phyloP scores from a whole-genome alignment of 1,140 invertebrate species.

The Papilio polyxenes region DNA sequence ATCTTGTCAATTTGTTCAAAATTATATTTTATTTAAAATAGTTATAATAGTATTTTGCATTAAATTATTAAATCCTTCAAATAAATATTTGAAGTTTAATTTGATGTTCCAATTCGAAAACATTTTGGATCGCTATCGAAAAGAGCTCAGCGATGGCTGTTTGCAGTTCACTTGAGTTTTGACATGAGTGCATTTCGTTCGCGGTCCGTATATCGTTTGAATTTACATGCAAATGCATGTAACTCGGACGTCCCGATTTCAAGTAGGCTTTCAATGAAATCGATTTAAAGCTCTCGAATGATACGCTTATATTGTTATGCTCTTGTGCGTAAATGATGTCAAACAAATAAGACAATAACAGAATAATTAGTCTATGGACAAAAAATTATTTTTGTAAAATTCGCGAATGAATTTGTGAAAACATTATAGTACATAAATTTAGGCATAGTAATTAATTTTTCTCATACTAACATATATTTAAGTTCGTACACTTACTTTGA shows the following conservation, averaged over 20 bases:
- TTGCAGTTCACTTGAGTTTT: conserved; percentile 21
- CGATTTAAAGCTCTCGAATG: conserved; percentile 35
- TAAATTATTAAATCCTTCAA: background rate
- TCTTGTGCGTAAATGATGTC: background rate
- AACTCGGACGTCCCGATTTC: conserved; percentile 8
- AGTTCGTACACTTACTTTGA: too few species aligned
- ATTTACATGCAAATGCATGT: conserved; percentile 29
- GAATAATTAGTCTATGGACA: background rate
- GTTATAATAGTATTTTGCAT: background rate
- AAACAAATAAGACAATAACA: background rate
- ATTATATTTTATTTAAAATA: too few species aligned
- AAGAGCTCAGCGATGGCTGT: conserved; percentile 30
- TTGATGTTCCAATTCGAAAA: background rate
- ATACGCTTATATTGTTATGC: background rate
- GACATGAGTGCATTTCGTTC: conserved; percentile 26
- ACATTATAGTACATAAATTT: too few species aligned
- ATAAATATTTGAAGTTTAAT: background rate
- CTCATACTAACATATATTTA: too few species aligned
- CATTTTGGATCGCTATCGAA: background rate
- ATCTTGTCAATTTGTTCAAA: too few species aligned
- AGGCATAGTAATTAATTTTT: too few species aligned
- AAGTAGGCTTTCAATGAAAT: conserved; percentile 9
- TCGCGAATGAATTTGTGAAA: too few species aligned
- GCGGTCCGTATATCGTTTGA: background rate
- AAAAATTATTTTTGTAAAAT: background rate